Evolutionary conservation across 2,797 vertebrate species (phyloP).

Genomic region (Hydrolagus colliei): DNA sequence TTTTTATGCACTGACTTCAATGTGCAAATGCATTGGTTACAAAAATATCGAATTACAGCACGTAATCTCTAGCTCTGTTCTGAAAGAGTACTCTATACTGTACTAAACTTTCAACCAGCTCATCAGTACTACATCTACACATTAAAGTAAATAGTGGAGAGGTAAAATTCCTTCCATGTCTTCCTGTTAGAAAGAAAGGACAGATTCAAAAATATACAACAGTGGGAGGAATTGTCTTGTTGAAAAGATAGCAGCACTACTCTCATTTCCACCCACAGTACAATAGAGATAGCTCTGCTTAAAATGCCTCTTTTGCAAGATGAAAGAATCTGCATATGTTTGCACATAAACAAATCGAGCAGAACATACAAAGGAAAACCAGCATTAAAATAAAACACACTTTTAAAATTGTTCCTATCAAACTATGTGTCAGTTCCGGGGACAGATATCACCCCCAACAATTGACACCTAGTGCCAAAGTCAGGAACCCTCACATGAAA

Average conservation of each 20-base stretch:
- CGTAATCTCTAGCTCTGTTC: background rate
- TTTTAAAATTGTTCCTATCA: background rate
- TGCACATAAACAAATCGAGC: conserved; percentile 13
- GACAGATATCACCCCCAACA: background rate
- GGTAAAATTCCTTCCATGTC: conserved; percentile 3
- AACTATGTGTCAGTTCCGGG: background rate
- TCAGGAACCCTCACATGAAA: background rate
- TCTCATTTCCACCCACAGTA: conserved; percentile 14
- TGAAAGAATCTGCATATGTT: conserved; percentile 24
- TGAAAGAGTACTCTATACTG: background rate
- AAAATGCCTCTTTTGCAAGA: background rate
- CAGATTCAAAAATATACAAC: background rate
- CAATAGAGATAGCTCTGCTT: background rate
- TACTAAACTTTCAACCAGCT: background rate
- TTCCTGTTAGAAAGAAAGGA: background rate
- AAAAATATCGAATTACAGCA: background rate
- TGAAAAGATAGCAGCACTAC: conserved; percentile 14
- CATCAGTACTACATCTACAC: background rate
- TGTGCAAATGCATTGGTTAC: background rate
- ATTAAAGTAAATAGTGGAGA: conserved; percentile 8
- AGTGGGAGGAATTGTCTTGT: background rate
- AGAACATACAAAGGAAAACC: conserved; percentile 6
- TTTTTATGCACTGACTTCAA: background rate
- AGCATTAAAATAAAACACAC: conserved; percentile 7
- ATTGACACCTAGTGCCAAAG: background rate